phyloP scores from a whole-genome alignment of 2,797 vertebrate species.

The Trachurus trachurus region DNA sequence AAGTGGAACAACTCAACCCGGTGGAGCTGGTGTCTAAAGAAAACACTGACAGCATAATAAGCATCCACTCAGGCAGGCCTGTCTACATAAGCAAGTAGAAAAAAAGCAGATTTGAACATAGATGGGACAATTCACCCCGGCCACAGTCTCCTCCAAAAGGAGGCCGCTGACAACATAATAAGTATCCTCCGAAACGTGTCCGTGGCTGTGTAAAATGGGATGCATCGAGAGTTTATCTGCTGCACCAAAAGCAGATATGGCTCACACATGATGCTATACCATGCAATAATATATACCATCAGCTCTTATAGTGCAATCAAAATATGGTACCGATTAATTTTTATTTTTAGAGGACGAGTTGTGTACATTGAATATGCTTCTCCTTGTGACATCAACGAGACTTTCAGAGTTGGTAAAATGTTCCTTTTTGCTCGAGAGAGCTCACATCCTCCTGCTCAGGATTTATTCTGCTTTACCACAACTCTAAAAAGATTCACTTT shows the following conservation, averaged over 20 bases:
- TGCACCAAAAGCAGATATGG: conserved; percentile 36
- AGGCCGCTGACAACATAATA: conserved; percentile 69
- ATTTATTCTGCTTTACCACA: no score
- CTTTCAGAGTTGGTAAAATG: no score
- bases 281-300: conserved; percentile 28
- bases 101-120: conserved; percentile 57
- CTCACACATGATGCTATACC: conserved; percentile 14
- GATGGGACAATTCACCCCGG: conserved; percentile 57
- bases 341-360: no score
- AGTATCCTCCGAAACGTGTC: conserved; percentile 34
- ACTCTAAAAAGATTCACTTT: background rate
- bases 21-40: conserved; percentile 42
- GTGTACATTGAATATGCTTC: background rate
- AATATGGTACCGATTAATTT: no score
- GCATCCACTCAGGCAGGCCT: conserved; percentile 54
- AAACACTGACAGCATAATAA: conserved; percentile 74
- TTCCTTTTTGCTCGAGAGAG: no score
- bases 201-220: conserved; percentile 38
- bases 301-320: background rate
- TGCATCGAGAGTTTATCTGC: conserved; percentile 42
- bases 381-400: background rate
- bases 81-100: conserved; percentile 45
- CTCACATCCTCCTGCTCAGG: no score
- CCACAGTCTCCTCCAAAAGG: conserved; percentile 38
- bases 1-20: conserved; percentile 51